Evolutionary conservation across 2,113 vertebrate species (phyloP).

Genomic region (Thalassoma bifasciatum): DNA sequence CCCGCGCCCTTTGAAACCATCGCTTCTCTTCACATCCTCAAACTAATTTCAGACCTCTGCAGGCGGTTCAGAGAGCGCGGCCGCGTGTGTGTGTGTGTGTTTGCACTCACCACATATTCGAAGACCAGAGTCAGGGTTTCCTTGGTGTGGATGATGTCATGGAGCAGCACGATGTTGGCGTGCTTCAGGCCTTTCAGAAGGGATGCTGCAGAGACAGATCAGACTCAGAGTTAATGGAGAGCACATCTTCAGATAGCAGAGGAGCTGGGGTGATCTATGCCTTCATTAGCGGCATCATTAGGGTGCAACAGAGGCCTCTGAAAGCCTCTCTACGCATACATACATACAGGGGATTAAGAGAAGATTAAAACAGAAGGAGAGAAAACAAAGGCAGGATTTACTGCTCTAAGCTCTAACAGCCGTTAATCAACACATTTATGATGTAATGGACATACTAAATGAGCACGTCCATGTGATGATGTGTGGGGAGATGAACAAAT

Average conservation of each 20-base stretch:
- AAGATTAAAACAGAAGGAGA: constrained; percentile 35
- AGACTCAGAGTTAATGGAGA: constrained; percentile 4
- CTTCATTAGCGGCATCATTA: constrained; percentile 56
- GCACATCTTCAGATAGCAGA: neutral
- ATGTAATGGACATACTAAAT: constrained; percentile 32
- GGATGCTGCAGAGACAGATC: constrained; percentile 87
- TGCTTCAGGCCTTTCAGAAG: constrained; percentile 97
- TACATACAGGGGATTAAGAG: constrained; percentile 34
- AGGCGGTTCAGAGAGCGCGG: neutral
- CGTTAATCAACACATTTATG: constrained; percentile 50
- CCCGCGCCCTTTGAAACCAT: constrained; percentile 8
- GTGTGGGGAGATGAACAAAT: neutral
- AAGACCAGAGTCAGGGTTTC: constrained; percentile 97
- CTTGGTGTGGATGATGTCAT: constrained; percentile 99
- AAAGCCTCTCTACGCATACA: neutral
- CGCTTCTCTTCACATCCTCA: constrained; percentile 2
- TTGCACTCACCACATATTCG: constrained; percentile 97
- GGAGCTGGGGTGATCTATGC: constrained; percentile 9
- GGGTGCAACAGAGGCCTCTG: neutral
- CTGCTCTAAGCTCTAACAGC: constrained; percentile 47
- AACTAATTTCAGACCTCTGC: constrained; percentile 7
- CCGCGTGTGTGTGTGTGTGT: no score
- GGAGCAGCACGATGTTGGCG: constrained; percentile 96
- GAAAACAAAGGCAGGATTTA: constrained; percentile 46
- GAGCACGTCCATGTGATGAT: neutral